Evolutionary conservation across 2,888 invertebrate species (phyloP).

Genomic region (Lasioglossum marginatum): DNA sequence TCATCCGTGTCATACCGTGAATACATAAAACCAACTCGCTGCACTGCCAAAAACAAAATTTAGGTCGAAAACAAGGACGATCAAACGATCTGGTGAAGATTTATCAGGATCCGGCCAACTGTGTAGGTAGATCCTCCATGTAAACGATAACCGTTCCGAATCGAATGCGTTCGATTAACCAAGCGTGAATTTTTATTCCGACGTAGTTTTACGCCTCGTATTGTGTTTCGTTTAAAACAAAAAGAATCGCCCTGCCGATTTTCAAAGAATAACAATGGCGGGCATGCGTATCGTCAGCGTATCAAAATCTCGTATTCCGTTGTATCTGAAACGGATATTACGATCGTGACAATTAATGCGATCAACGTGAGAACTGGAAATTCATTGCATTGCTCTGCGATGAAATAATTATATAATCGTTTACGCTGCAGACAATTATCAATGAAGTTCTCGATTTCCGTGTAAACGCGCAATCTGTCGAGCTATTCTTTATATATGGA

Average conservation of each 20-base stretch:
- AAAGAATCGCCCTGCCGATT: neutral
- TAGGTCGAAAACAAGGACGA: slow-evolving; percentile 49
- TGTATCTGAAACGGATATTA: too few relatives aligned
- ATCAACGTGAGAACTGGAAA: neutral
- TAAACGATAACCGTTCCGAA: slow-evolving; percentile 35
- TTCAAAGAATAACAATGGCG: neutral
- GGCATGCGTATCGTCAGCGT: neutral
- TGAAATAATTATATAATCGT: neutral
- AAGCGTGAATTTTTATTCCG: slow-evolving; percentile 39
- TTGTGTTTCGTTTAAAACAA: neutral
- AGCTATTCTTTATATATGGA: neutral
- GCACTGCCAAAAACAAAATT: slow-evolving; percentile 51
- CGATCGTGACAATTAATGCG: neutral
- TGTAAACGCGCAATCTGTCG: neutral
- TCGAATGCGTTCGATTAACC: slow-evolving; percentile 48
- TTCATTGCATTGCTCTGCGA: neutral
- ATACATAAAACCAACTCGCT: slow-evolving; percentile 36
- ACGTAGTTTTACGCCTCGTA: slow-evolving; percentile 31
- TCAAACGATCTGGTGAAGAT: slow-evolving; percentile 42
- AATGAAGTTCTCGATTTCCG: neutral
- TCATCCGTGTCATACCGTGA: slow-evolving; percentile 26
- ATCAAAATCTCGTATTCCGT: neutral
- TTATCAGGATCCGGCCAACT: slow-evolving; percentile 48
- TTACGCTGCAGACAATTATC: neutral
- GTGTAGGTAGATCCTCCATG: slow-evolving; percentile 17